A percentile compares a stretch with the other conserved stretches of the same genome.
Conservation (phyloP, 2,888 invertebrate genomes). For the Herminia tarsipennalis region DNA sequence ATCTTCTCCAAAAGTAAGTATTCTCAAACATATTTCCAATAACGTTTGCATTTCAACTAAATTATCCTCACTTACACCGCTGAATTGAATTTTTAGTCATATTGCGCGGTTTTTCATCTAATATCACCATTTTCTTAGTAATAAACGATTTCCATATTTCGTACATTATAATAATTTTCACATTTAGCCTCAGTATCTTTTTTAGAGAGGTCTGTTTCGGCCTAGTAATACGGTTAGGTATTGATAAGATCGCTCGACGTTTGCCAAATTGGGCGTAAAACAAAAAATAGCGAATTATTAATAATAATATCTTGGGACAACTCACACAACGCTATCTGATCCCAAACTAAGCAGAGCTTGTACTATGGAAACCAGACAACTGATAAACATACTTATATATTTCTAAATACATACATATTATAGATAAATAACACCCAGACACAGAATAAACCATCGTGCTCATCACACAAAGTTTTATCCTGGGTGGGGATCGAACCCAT, state of each 20-base stretch:
- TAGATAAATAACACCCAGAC: too few species aligned
- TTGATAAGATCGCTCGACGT: slow-evolving; percentile 22
- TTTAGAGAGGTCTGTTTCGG: slow-evolving; percentile 10
- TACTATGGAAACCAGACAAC: too few species aligned
- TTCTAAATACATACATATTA: too few species aligned
- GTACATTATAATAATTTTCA: slow-evolving; percentile 58
- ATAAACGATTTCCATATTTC: slow-evolving; percentile 43
- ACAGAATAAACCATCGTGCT: too few species aligned
- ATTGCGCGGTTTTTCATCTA: slow-evolving; percentile 26
- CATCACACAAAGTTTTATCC: too few species aligned
- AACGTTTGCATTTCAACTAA: neutral
- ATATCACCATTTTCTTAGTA: slow-evolving; percentile 33
- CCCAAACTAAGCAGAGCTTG: too few species aligned
- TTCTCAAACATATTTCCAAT: neutral
- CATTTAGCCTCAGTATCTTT: slow-evolving; percentile 43
- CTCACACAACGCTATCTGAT: too few species aligned
- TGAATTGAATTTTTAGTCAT: slow-evolving; percentile 30
- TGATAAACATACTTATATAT: too few species aligned
- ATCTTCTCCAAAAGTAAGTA: neutral
- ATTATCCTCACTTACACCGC: neutral
- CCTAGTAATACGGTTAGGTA: slow-evolving; percentile 28
- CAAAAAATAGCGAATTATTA: slow-evolving; percentile 36
- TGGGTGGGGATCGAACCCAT: too few species aligned
- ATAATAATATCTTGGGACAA: too few species aligned
- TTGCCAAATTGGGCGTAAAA: slow-evolving; percentile 26